Base-by-base conservation (phyloP, 2,113 vertebrate species). In the Perccottus glenii region DNA sequence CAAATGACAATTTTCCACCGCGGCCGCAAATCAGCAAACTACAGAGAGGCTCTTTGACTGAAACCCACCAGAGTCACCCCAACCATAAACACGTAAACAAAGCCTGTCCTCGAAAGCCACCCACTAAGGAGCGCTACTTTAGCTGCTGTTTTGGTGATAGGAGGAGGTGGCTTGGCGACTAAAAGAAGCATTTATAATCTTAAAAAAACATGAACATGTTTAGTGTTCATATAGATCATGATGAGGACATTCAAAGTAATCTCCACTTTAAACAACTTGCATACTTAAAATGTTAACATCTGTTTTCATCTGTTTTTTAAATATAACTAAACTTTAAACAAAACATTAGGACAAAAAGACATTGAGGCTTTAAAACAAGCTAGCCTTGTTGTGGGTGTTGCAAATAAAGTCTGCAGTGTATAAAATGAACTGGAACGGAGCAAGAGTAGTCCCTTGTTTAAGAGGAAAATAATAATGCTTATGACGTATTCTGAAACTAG, bases 1-100 rank as follows among this genome's bases (percentile, higher is more conserved):
- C 78, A 60, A 84, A 87, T 87, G 87, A 87, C 82, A 88, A 83
- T 83, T 90, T 92, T 92, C 90, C 88, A 89, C 76, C 64, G 14
- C 73, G 49, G 80, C 73, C 78, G 3, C 80, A 84, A 83, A 88
- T 82, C 85, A 83, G 73, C 71, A 61, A 65, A 70, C 57, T 58
- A 72, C 84, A 89, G 65, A 83, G 74, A 80, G 72, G 67, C 68
- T 73, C 86, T 87, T 88, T 90, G 72, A 87, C 63, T 27, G 56
- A 77, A 85, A 69, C 69, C 75, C 75, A 76, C 80, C 80, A 67
- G 69, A 77, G 73, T 80, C 72, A 65, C 79, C 68, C 58, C 6
- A 73, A 88, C 72, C 64, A 67, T 75, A 74, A n/a, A 77, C 43
- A 85, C 73, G 82, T 45, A 87, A 89, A 87, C 82, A 88, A 84